Base-by-base conservation (phyloP, 2,113 vertebrate species). In the Nerophis ophidion region DNA sequence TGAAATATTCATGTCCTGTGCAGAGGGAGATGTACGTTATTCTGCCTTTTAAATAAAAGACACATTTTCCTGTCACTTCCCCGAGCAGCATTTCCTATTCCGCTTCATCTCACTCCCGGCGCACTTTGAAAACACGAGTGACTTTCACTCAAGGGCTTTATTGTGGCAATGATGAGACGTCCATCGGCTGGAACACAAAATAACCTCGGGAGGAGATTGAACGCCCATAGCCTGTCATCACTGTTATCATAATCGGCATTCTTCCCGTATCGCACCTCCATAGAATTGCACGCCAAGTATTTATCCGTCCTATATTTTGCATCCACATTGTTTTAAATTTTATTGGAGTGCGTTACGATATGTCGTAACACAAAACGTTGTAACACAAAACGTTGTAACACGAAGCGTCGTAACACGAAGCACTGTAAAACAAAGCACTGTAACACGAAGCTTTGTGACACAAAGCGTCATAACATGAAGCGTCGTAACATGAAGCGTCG, bases 1-100 rank as follows among this genome's bases (percentile, higher is more conserved):
- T 87, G 69, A 87, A 87, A 80, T 82, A 87, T 86, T 86, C 51
- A 86, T 84, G 66, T 16, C 17, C 35, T 45, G 60, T 1, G 19
- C 72, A 13, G 57, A 65, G 67, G 67, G 67, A 81, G 59, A 61
- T 72, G 73, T 71, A 67, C 46, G 54, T 65, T 76, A 68, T 77
- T 75, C 74, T 64, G 51, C 63, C 61, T 67, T 59, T 60, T 78
- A 70, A 81, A 82, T 82, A 81, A 80, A 84, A 81, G 26, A 74
- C 63, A 60, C 48, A 60, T 71, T 75, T 76, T 72, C n/a, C 5
- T 70, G 60, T 51, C 60, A 49, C 54, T 48, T 46, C 19, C 33
- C 54, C n/a, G 35, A 26, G 40, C 51, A 48, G 40, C 34, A 3
- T 69, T 44, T 68, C 75, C 62, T 46, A 44, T 81, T 40, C 57